phyloP scores from a whole-genome alignment of 2,888 invertebrate genomes.

The Capitulum mitella region DNA sequence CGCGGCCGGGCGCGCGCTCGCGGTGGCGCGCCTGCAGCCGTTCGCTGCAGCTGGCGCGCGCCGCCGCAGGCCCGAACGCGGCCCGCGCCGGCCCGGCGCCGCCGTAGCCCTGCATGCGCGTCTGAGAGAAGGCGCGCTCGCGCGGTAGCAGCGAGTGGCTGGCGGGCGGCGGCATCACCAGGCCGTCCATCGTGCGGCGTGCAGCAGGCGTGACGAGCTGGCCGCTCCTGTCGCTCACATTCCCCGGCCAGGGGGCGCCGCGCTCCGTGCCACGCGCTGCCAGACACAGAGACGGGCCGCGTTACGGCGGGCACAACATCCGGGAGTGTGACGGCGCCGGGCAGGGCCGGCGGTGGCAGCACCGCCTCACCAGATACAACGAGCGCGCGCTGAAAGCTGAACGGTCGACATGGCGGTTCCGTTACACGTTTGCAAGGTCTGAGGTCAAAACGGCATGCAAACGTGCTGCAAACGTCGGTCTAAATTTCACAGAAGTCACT shows the following conservation, averaged over 20 bases:
- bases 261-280: too few species aligned
- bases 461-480: too few species aligned
- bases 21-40: constrained; percentile 29
- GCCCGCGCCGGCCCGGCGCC: not conserved
- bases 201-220: not conserved
- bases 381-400: too few species aligned
- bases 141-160: not conserved
- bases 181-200: constrained; percentile 9
- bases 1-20: constrained; percentile 23
- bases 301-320: not conserved
- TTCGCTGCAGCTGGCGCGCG: constrained; percentile 32
- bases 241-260: too few species aligned
- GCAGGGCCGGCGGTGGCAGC: too few species aligned
- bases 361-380: too few species aligned
- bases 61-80: constrained; percentile 30
- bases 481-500: too few species aligned
- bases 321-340: too few species aligned
- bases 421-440: too few species aligned
- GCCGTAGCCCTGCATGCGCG: not conserved
- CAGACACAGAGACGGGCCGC: not conserved
- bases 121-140: not conserved
- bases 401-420: too few species aligned
- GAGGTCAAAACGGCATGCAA: too few species aligned
- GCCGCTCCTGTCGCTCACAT: too few species aligned
- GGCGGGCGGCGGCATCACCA: constrained; percentile 9